phyloP scores from a whole-genome alignment of 2,888 invertebrate species.

The Diadromus collaris region DNA sequence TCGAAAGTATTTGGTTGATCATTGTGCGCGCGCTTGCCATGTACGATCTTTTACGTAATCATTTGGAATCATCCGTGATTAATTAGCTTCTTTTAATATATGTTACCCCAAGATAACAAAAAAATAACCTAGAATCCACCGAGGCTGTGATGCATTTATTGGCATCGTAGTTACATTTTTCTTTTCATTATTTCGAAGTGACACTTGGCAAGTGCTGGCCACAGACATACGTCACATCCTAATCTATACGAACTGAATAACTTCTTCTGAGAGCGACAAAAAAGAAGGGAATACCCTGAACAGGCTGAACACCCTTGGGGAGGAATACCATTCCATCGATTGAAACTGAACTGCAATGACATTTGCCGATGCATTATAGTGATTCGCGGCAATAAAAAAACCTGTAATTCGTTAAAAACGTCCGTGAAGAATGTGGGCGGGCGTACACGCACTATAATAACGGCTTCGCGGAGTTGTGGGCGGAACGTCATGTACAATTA shows the following conservation, averaged over 20 bases:
- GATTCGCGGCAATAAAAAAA: conserved; percentile 11
- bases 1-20: conserved; percentile 34
- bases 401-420: conserved; percentile 39
- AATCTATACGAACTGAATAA: conserved; percentile 43
- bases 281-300: conserved; percentile 34
- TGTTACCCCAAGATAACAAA: conserved; percentile 4
- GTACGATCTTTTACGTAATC: conserved; percentile 43
- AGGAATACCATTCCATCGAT: conserved; percentile 62
- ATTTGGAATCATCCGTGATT: conserved; percentile 14
- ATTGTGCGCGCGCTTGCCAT: conserved; percentile 38
- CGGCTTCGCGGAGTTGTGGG: conserved; percentile 44
- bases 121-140: conserved; percentile 23
- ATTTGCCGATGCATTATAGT: conserved; percentile 51
- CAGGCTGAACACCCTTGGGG: conserved; percentile 45
- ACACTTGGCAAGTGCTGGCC: conserved; percentile 59
- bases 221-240: conserved; percentile 51
- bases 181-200: conserved; percentile 38
- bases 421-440: conserved; percentile 24
- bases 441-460: conserved; percentile 41
- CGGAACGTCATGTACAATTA: conserved; percentile 61
- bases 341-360: conserved; percentile 33
- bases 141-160: conserved; percentile 70
- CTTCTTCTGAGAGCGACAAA: conserved; percentile 34
- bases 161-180: conserved; percentile 62
- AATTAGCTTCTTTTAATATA: conserved; percentile 35